Evolutionary conservation across 2,797 vertebrate genomes (phyloP).

Genomic region (Caiman crocodilus): DNA sequence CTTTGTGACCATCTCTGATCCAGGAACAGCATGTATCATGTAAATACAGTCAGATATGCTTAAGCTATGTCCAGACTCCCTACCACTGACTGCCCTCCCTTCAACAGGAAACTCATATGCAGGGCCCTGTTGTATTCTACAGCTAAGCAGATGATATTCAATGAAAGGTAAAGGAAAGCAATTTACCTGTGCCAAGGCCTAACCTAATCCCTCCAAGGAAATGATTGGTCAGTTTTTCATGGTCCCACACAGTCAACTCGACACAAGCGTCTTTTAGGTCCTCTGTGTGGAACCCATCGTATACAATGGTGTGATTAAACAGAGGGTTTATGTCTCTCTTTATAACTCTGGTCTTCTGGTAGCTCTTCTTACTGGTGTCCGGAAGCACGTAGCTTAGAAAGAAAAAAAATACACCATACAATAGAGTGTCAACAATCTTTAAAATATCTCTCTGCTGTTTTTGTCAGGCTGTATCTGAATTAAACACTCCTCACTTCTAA

Average conservation of each 20-base stretch:
- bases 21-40: neutral
- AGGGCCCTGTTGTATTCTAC: neutral
- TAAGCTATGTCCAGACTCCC: neutral
- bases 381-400: conserved; percentile 80
- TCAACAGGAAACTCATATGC: neutral
- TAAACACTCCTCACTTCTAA: neutral
- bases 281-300: conserved; percentile 80
- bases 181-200: conserved; percentile 76
- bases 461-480: too few relatives aligned
- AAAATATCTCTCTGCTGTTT: neutral
- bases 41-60: neutral
- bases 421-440: neutral
- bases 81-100: neutral
- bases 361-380: conserved; percentile 83
- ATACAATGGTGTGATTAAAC: conserved; percentile 83
- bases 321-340: conserved; percentile 79
- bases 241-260: conserved; percentile 82
- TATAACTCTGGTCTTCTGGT: conserved; percentile 79
- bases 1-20: neutral
- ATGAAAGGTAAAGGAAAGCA: neutral
- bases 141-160: neutral
- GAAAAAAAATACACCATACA: neutral
- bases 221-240: conserved; percentile 81
- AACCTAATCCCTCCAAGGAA: conserved; percentile 81
- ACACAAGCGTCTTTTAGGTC: conserved; percentile 81